These are phyloP conservation scores for Callyntrura sp. DNA, from an alignment of 2,888 invertebrate species.

Conservation along the genomic window DNA sequence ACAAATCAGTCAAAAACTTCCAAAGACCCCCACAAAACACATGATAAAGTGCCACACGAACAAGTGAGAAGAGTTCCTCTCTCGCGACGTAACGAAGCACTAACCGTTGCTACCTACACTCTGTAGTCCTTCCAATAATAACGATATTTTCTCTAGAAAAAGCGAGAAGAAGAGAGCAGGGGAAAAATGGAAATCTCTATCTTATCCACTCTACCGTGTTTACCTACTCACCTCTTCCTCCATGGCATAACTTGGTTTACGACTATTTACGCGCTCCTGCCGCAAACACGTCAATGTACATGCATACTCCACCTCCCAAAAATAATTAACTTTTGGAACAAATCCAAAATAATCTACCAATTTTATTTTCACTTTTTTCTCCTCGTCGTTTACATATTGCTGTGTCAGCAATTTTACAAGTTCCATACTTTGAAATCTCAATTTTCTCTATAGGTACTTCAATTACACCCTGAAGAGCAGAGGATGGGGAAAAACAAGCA, in stretches of 20 bases:
- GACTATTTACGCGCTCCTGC: no score
- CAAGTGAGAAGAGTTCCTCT: constrained; percentile 18
- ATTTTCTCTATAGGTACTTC: constrained; percentile 9
- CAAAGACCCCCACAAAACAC: constrained; percentile 41
- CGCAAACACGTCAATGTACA: no score
- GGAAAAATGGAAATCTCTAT: constrained; percentile 47
- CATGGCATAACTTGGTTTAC: no score
- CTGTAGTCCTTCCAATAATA: constrained; percentile 30
- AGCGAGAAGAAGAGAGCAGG: background rate
- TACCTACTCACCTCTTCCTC: background rate
- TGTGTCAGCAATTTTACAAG: constrained; percentile 37
- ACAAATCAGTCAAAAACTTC: constrained; percentile 72
- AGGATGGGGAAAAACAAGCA: no score
- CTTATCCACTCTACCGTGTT: constrained; percentile 25
- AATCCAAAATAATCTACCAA: constrained; percentile 50
- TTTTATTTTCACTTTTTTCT: constrained; percentile 15
- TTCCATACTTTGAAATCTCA: no score
- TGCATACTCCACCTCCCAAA: no score
- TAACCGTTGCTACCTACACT: no score
- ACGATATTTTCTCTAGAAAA: background rate
- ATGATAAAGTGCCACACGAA: constrained; percentile 39
- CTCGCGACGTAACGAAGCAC: no score
- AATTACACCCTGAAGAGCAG: constrained; percentile 41
- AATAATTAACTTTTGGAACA: constrained; percentile 75
- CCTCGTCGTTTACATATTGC: background rate